Conservation (phyloP, 30 jellyfish, hydroid and myxozoan genomes). For the Rhopilema esculentum region DNA sequence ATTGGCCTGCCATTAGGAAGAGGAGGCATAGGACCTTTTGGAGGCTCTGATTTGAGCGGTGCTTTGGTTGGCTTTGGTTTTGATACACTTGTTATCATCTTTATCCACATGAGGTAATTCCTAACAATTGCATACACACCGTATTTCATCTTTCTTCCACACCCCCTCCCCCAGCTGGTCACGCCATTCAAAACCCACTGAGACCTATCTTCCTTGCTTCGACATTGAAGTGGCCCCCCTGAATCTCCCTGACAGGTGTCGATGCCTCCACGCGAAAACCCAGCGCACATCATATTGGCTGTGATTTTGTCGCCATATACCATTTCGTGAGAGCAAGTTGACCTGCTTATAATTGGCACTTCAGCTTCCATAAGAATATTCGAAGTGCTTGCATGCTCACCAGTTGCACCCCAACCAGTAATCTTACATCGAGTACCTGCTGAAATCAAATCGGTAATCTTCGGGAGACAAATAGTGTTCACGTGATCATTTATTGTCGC, state of each 20-base stretch:
- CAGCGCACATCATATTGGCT: constrained; percentile 92
- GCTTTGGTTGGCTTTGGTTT: constrained; percentile 20
- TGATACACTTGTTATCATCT: constrained; percentile 27
- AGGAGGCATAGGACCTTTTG: constrained; percentile 71
- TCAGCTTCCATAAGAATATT: constrained; percentile 80
- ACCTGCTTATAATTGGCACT: constrained; percentile 73
- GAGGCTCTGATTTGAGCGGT: constrained; percentile 24
- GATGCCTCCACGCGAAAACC: constrained; percentile 82
- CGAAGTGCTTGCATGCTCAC: constrained; percentile 66
- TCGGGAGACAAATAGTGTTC: constrained; percentile 85
- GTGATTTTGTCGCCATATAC: constrained; percentile 81
- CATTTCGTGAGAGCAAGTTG: constrained; percentile 69
- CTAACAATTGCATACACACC: constrained; percentile 91
- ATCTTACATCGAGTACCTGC: constrained; percentile 85
- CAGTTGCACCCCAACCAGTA: constrained; percentile 96
- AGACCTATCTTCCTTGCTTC: constrained; percentile 39
- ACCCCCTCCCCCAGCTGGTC: constrained; percentile 96
- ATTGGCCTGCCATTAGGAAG: constrained; percentile 26
- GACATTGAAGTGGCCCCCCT: constrained; percentile 96
- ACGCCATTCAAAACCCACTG: constrained; percentile 87
- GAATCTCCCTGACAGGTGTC: constrained; percentile 91
- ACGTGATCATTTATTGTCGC: constrained; percentile 79
- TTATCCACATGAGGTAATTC: constrained; percentile 77
- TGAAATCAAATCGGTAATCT: constrained; percentile 41
- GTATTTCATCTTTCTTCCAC: constrained; percentile 84